Evolutionary conservation across 2,888 invertebrate species (phyloP), one percentile per base, ranked within the genome.

Genomic region (Darwinula stevensoni): DNA sequence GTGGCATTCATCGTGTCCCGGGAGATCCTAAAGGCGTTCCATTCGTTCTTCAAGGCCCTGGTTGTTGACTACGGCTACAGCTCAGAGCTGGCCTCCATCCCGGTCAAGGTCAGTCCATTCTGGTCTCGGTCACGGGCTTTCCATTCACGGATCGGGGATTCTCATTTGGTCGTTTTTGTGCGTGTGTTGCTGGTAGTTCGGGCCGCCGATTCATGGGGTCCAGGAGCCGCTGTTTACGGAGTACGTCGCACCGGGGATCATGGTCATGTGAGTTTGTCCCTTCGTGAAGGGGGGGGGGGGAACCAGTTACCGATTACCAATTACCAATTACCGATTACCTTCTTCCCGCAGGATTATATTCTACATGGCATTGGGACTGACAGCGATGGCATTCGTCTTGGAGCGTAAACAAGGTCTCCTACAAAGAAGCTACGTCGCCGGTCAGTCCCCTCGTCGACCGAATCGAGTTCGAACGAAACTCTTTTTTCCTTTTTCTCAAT

Each of bases 201-300:
- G 31, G 30, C 31, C 33, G 13, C 37, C 37, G 4, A 31, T 37
- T 29, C 35, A 37, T 27, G 35, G 34, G n/a, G 17, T n/a, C 16
- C 13, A 65, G 49, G 69, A 76, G 47, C 82, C 86, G 3, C 80
- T 75, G 11, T 88, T 88, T 47, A 84, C 84, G 1, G 82, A 86
- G 52, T 88, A 86, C 53, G 86, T 88, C 36, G 86, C 86, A 11
- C 86, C 86, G 28, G 86, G 86, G 40, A 80, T 88, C 38, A 82
- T 86, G 43, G 56, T 86, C 40, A 80, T 78, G 78, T 80, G 53
- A 66, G 69, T 59, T 31, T 9, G 6, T 27, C 22, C 9, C 22
- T 9, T n/a, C 9, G 22, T n/a, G n/a, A n/a, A n/a, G n/a, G n/a
- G n/a, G n/a, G n/a, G n/a, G n/a, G n/a, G n/a, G n/a, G n/a, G n/a